These are phyloP conservation scores for Neodiprion lecontei DNA, from an alignment of 1,140 invertebrate genomes.

Conservation along the genomic window DNA sequence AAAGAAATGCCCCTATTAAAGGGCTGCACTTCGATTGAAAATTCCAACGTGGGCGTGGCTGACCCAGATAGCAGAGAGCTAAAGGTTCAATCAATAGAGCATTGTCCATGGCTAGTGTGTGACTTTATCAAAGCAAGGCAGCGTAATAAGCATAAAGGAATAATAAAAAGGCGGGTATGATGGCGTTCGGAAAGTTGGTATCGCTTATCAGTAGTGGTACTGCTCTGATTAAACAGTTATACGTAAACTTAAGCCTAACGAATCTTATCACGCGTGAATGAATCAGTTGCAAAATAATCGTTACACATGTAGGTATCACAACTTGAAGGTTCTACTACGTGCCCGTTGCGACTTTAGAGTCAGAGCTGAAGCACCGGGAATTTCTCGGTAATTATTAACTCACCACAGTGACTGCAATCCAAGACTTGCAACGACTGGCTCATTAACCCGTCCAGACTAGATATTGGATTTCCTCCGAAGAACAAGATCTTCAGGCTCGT, in stretches of 20 bases:
- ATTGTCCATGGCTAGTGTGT: too few species aligned
- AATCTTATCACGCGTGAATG: not conserved
- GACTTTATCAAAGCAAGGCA: too few species aligned
- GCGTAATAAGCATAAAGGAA: too few species aligned
- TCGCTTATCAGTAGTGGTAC: not conserved
- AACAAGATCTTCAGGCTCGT: slow-evolving; percentile 38
- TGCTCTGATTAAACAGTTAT: not conserved
- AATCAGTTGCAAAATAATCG: not conserved
- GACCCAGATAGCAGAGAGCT: not conserved
- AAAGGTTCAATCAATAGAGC: not conserved
- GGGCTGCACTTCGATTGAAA: not conserved
- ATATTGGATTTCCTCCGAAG: slow-evolving; percentile 46
- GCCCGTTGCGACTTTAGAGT: too few species aligned
- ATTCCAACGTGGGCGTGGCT: not conserved
- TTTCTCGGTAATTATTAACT: not conserved
- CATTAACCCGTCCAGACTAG: slow-evolving; percentile 37
- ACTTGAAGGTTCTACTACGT: too few species aligned
- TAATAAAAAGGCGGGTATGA: too few species aligned
- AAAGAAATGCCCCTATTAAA: not conserved
- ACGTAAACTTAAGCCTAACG: not conserved
- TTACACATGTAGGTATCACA: too few species aligned
- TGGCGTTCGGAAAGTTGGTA: not conserved
- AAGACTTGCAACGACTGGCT: slow-evolving; percentile 38
- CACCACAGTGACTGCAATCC: slow-evolving; percentile 49
- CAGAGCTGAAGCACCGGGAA: too few species aligned